Evolutionary conservation across 2,797 vertebrate genomes (phyloP), one percentile per base, ranked within the genome.

Genomic region (Siniperca obscura): DNA sequence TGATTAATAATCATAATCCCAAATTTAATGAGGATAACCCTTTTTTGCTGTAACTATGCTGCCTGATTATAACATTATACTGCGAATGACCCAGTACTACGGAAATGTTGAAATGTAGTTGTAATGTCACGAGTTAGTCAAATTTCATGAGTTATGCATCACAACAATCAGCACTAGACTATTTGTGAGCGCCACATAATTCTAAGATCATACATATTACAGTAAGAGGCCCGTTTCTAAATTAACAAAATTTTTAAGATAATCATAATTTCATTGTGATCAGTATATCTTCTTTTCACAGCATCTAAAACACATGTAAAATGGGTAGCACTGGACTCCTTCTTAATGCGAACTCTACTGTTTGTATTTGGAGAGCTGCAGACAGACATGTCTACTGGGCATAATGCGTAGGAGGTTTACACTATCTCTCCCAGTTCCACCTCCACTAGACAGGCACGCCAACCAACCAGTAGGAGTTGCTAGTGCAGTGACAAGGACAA

Each of bases 1-100:
- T 38, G 71, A 70, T 75, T 71, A 46, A 70, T 17, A 56, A 46
- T 73, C 5, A 38, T 25, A 44, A 53, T 80, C 30, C 38, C 14
- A 62, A 61, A 62, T 42, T 48, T 38, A 65, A 30, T 25, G 16
- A 67, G 22, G 7, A 52, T 64, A 36, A 56, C 21, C 8, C 19
- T 30, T 21, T 52, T 68, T 80, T 61, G 13, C 0, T 55, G 36
- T 52, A n/a, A 72, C 44, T 53, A 21, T 36, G 40, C 9, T 50
- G 3, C 56, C 34, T 30, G 42, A 25, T 21, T 69, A 53, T 42
- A 70, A 27, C 14, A 65, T 71, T 8, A 52, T 0, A 60, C 8
- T 13, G n/a, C 66, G 14, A 79, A n/a, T 27, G 6, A 46, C 10
- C 3, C 38, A 30, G 55, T 42, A n/a, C 22, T 46, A 40, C n/a